Evolutionary conservation across 2,888 invertebrate genomes (phyloP), one percentile per base, ranked within the genome.

Genomic region (Tiliacea citrago): DNA sequence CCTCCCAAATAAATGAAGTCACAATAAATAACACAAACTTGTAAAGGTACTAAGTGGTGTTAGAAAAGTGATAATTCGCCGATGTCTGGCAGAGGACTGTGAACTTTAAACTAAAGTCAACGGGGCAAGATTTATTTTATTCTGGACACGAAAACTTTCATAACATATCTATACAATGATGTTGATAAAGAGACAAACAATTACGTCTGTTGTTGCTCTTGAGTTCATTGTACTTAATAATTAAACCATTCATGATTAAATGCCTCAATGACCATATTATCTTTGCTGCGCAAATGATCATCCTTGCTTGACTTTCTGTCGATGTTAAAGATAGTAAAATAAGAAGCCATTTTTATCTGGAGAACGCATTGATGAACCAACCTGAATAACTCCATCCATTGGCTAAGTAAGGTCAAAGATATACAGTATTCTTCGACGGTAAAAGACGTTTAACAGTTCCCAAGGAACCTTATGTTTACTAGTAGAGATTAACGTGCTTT

Each of bases 211-310:
- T 61, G 7, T 45, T 21, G 39, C 1, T 35, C 21, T 47, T 7
- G 16, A 73, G 13, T 45, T 13, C 16, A 45, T 21, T 69, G 35
- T 29, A 29, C 39, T 70, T 68, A 67, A 45, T 51, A 45, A 78
- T 78, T 24, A 16, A 58, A 60, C 21, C 21, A 35, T 75, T 47
- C 5, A 24, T 35, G 3, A 58, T 29, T n/a, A 57, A 42, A 76
- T 13, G 16, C 0, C 16, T 76, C 9, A 29, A 16, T 49, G 18
- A 29, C 29, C 24, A 51, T 13, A 62, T 24, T 51, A 42, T 24
- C 21, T 57, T 18, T 1, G 42, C 18, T 60, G 29, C 13, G n/a
- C 5, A 58, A 68, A 58, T 8, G 35, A 35, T n/a, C 21, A 51
- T 51, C 24, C 6, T 21, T 58, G 1, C 9, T 24, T 58, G 1